Base-by-base conservation (phyloP, 2,113 vertebrate genomes). In the Heterocephalus glaber region DNA sequence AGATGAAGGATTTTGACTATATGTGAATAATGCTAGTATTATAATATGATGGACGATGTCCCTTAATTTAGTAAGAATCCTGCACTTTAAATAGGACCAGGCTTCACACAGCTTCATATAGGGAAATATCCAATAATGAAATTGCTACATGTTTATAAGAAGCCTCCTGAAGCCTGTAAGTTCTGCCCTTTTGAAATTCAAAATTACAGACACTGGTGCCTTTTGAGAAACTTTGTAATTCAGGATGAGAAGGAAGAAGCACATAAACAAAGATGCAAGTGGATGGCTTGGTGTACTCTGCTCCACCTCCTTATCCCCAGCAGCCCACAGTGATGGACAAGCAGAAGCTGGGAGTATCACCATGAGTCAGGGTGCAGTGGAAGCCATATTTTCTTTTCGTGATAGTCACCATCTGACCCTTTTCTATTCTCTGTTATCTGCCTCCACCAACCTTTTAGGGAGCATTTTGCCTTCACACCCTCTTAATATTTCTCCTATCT, bases 151-250 rank as follows among this genome's bases (percentile, higher is more conserved):
- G 22, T n/a, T 86, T 86, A 4, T 2, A 58, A 86, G 58, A 86
- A 28, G 24, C 4, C 7, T 8, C 83, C 3, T 1, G 20, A 44
- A 65, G 16, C 1, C 12, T 41, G 0, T 47, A 35, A 22, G 24
- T 44, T 61, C 60, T 86, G 33, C 20, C 33, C 5, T n/a, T 91
- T 91, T 70, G 58, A 52, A 80, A 89, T 65, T 41, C 93, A 41
- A 88, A 88, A 35, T 76, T 38, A 8, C 2, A 76, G 87, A 68
- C 20, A 30, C 41, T 52, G 12, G n/a, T 52, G 28, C 38, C 63
- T 86, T 44, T 41, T 49, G 56, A 79, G 66, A 52, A 89, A 26
- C 2, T 41, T 74, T 77, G 66, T 66, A 22, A 38, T 93, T 95
- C 12, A 49, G 28, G 4, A 5, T 68, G n/a, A 61, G 12, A 74